Percentiles rank a stretch among this genome's conserved stretches.
phyloP scores from a whole-genome alignment of 2,888 invertebrate species.

The Caenorhabditis sinica region DNA sequence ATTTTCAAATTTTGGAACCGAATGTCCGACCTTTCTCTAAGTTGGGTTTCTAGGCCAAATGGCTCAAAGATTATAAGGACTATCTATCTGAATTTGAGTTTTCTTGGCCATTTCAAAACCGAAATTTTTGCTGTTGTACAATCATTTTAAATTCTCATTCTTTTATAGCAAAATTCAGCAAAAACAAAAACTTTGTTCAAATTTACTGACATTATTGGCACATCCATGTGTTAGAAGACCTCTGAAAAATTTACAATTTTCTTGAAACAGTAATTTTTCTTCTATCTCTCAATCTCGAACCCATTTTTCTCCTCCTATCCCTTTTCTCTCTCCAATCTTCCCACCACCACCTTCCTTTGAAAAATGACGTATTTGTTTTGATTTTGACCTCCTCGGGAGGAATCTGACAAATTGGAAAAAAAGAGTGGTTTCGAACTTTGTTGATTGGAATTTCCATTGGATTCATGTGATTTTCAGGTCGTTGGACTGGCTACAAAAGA shows the following conservation, averaged over 20 bases:
- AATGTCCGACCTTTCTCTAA: too few species aligned
- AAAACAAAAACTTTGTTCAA: too few species aligned
- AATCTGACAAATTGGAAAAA: neutral
- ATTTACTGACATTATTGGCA: too few species aligned
- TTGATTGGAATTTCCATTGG: slow-evolving; percentile 9
- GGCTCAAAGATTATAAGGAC: too few species aligned
- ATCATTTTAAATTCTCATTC: too few species aligned
- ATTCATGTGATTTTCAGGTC: slow-evolving; percentile 38
- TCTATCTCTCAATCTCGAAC: too few species aligned
- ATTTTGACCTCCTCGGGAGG: slow-evolving; percentile 3
- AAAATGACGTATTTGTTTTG: slow-evolving; percentile 17
- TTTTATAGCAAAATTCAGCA: too few species aligned
- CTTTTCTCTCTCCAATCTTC: neutral
- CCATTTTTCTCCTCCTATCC: neutral
- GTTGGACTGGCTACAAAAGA: neutral
- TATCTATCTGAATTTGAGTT: too few species aligned
- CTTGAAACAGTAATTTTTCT: neutral
- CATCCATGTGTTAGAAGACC: neutral
- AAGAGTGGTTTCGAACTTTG: slow-evolving; percentile 25
- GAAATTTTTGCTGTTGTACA: too few species aligned
- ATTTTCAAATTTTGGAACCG: too few species aligned
- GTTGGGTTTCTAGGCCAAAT: too few species aligned
- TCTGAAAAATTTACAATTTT: neutral
- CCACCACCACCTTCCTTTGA: neutral
- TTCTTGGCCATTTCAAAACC: too few species aligned